phyloP scores from a whole-genome alignment of 2,888 invertebrate species.

The Autographa pulchrina region DNA sequence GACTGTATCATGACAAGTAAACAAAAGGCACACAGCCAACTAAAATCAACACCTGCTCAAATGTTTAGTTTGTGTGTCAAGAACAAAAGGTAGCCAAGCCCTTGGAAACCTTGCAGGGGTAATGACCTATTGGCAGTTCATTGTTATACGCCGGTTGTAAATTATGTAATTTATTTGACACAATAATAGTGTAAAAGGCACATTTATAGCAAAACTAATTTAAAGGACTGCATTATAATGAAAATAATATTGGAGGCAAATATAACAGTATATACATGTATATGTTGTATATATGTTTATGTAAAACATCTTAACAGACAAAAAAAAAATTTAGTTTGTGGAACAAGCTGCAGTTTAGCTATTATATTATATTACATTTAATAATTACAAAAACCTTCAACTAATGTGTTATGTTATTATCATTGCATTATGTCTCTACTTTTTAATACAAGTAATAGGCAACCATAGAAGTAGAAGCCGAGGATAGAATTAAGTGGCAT shows the following conservation, averaged over 20 bases:
- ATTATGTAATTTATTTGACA: not conserved
- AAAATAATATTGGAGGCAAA: not conserved
- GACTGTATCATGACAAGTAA: conserved; percentile 36
- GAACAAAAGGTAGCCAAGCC: conserved; percentile 54
- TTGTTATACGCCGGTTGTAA: conserved; percentile 30
- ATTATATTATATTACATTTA: not conserved
- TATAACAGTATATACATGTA: not conserved
- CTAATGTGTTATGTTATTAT: not conserved
- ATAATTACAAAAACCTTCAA: not conserved
- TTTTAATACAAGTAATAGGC: not conserved
- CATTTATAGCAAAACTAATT: not conserved
- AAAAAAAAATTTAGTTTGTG: not conserved
- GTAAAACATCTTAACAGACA: not conserved
- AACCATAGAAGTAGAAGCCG: no score
- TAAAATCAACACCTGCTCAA: conserved; percentile 64
- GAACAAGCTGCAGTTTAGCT: not conserved
- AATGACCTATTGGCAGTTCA: conserved; percentile 55
- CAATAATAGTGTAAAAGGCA: not conserved
- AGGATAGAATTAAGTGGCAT: no score
- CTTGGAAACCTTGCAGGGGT: conserved; percentile 60
- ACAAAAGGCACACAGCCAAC: conserved; percentile 32
- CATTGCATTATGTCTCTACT: not conserved
- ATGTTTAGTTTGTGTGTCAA: conserved; percentile 51
- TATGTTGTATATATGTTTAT: not conserved
- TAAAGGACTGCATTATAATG: not conserved